phyloP scores from a whole-genome alignment of 2,113 vertebrate genomes.

The Vireo altiloquus region DNA sequence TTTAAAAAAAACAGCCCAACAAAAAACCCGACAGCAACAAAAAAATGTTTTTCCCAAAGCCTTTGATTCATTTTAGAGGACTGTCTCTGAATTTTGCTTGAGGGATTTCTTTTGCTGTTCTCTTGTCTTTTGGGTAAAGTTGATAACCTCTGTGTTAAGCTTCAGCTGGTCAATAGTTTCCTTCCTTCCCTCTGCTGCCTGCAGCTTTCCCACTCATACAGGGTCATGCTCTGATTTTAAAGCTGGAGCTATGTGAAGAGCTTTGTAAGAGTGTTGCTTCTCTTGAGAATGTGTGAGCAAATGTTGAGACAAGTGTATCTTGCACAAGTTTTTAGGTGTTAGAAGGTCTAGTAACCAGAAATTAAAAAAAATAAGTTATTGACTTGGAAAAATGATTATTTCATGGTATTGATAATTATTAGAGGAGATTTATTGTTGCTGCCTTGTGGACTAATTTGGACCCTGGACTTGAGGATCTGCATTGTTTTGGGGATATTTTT shows the following conservation, averaged over 20 bases:
- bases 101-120: neutral
- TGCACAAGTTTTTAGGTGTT: neutral
- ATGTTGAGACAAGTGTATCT: neutral
- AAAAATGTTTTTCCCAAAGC: neutral
- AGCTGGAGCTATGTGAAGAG: neutral
- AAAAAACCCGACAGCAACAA: fast-evolving
- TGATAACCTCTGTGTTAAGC: neutral
- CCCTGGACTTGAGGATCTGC: neutral
- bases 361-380: neutral
- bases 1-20: neutral
- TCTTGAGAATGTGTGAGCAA: neutral
- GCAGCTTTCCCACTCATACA: neutral
- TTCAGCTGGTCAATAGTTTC: neutral
- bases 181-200: neutral
- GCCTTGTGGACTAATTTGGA: neutral
- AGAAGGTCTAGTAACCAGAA: neutral
- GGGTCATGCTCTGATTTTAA: neutral
- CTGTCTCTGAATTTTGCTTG: neutral
- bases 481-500: neutral
- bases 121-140: neutral
- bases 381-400: neutral
- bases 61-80: neutral
- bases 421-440: neutral
- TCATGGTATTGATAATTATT: neutral
- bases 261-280: neutral